A percentile compares a stretch with the other conserved stretches of the same genome.
Conservation (phyloP, 2,113 vertebrate genomes). For the Loxodonta africana region DNA sequence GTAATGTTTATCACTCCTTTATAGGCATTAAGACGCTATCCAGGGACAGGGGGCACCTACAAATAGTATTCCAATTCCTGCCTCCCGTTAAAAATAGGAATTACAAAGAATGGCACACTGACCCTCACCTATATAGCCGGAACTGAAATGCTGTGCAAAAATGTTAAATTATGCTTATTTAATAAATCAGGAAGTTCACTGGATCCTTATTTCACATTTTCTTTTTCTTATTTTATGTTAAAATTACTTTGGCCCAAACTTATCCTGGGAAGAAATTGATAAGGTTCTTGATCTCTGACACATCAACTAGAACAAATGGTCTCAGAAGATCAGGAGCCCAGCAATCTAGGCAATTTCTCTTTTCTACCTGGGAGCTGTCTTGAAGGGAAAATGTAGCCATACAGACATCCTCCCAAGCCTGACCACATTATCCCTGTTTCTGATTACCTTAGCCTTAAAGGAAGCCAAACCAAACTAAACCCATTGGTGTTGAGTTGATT, state of each 20-base stretch:
- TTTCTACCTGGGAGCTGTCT: slow-evolving; percentile 8
- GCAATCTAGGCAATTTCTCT: slow-evolving; percentile 47
- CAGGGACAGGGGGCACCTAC: background rate
- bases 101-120: background rate
- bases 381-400: background rate
- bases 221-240: background rate
- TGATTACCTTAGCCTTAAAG: slow-evolving; percentile 40
- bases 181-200: slow-evolving; percentile 7
- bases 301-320: slow-evolving; percentile 64
- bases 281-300: slow-evolving; percentile 54
- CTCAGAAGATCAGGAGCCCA: background rate
- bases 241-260: slow-evolving; percentile 5
- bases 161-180: background rate
- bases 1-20: background rate
- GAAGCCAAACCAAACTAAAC: background rate
- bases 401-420: slow-evolving; percentile 30
- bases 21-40: background rate
- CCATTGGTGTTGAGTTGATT: background rate
- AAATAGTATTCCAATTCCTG: background rate
- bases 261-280: slow-evolving; percentile 19
- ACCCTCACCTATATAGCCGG: background rate
- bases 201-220: slow-evolving; percentile 26
- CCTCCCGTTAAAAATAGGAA: background rate
- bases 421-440: slow-evolving; percentile 23
- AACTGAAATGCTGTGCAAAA: background rate